Evolutionary conservation across 1,140 invertebrate species (phyloP), one percentile per base, ranked within the genome.

Genomic region (Babylonia areolata): DNA sequence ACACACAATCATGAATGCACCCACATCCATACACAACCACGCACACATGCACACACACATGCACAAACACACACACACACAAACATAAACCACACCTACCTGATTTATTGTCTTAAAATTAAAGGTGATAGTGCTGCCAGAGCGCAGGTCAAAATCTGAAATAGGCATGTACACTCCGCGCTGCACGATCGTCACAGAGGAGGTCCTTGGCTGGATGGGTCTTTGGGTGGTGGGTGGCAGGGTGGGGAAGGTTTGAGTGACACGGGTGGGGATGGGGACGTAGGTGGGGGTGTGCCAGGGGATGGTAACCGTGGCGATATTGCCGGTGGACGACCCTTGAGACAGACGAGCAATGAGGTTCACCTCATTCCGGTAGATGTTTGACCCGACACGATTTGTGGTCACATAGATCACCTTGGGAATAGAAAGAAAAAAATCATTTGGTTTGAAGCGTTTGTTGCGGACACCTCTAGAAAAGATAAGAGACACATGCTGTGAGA

Each of bases 81-180:
- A 64, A 5, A 64, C 58, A 64, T 23, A n/a, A 12, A n/a, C 58
- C 15, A 12, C 23, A 0, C 97, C 98, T 84, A 97, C 96, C 0
- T 96, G 95, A 20, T 96, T 94, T 85, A 97, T 88, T 23, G 92
- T 93, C 81, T 90, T 88, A 81, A 91, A 91, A 58, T 90, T 87
- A 73, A 92, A 90, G 17, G 83, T 86, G 0, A 92, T 71, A 40
- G 42, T 69, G 35, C 81, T 86, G 6, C 87, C 89, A 28, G 35
- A 1, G 20, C 58, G 78, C 31, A 87, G 31, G 5, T 79, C 73
- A 23, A 86, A 77, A 9, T 81, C n/a, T 9, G 12, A 54, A 5
- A 84, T 9, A 11, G 33, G 17, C 0, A 86, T 9, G 75, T 54
- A 78, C 39, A 81, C 78, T 35, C 81, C 71, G 17, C 78, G 23